phyloP scores from a whole-genome alignment of 1,140 invertebrate species.

The Coptotermes formosanus region DNA sequence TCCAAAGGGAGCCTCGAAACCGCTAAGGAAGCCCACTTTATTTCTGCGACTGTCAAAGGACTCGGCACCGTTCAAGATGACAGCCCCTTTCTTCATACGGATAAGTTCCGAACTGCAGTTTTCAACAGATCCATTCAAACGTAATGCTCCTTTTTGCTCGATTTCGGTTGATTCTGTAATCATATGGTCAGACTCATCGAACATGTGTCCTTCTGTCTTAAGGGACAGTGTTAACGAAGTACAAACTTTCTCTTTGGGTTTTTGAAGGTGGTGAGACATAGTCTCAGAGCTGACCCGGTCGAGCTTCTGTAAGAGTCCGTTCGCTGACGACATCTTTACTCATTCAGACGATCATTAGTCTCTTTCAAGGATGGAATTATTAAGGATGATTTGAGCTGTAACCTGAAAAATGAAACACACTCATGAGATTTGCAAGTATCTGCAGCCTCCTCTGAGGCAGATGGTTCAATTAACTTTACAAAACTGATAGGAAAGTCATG shows the following conservation, averaged over 20 bases:
- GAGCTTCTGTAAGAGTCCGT: not conserved
- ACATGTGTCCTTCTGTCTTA: not conserved
- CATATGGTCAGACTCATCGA: not conserved
- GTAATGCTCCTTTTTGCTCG: not conserved
- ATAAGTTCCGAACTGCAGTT: not conserved
- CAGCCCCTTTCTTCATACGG: not conserved
- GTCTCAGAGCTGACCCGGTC: not conserved
- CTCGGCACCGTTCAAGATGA: too few species aligned
- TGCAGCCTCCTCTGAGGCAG: not conserved
- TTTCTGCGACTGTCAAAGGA: too few species aligned
- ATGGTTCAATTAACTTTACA: not conserved
- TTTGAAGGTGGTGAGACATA: not conserved
- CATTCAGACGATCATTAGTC: not conserved
- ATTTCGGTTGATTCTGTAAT: not conserved
- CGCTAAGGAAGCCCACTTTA: too few species aligned
- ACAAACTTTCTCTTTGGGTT: not conserved
- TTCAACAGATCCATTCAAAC: not conserved
- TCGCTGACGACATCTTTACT: not conserved
- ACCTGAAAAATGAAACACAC: constrained; percentile 3
- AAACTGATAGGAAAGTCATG: not conserved
- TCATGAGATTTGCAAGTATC: not conserved
- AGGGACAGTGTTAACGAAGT: not conserved
- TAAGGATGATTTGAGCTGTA: not conserved
- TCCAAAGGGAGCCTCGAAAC: too few species aligned
- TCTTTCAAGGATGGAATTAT: not conserved